Evolutionary conservation across 2,113 vertebrate genomes (phyloP).

Genomic region (Felis chaus): DNA sequence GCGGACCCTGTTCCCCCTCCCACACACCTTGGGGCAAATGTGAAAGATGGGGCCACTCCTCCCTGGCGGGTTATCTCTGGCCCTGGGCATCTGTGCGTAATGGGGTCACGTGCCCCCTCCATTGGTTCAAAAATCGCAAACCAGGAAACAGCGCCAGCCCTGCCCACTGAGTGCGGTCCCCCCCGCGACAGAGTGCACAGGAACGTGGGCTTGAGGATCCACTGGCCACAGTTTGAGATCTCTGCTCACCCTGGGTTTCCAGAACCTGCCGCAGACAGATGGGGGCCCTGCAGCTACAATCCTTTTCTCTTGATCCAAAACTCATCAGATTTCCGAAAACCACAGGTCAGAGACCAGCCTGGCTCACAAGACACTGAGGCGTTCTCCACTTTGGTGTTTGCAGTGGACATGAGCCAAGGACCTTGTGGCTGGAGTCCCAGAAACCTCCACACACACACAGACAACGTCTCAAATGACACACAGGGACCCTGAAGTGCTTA

Average conservation of each 20-base stretch:
- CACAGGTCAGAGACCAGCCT: not conserved
- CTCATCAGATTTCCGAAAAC: not conserved
- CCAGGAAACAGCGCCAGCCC: not conserved
- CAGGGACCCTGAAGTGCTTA: conserved; percentile 42
- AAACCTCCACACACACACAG: not conserved
- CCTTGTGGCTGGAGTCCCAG: not conserved
- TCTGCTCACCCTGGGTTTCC: not conserved
- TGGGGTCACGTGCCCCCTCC: not conserved
- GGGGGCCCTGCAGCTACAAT: not conserved
- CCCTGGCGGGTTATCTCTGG: not conserved
- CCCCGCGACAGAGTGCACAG: accelerated
- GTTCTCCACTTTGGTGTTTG: not conserved
- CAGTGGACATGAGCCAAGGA: not conserved
- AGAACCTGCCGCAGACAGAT: not conserved
- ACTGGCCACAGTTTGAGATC: not conserved
- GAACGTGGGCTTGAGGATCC: accelerated
- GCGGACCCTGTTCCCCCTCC: not conserved
- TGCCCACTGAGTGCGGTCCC: not conserved
- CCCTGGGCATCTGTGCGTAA: not conserved
- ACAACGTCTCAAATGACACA: not conserved
- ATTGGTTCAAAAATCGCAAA: not conserved
- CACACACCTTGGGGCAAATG: not conserved
- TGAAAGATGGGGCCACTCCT: not conserved
- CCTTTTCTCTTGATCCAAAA: not conserved
- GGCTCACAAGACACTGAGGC: not conserved